Base-by-base conservation (phyloP, 2,113 vertebrate species). In the Philantomba maxwellii region DNA sequence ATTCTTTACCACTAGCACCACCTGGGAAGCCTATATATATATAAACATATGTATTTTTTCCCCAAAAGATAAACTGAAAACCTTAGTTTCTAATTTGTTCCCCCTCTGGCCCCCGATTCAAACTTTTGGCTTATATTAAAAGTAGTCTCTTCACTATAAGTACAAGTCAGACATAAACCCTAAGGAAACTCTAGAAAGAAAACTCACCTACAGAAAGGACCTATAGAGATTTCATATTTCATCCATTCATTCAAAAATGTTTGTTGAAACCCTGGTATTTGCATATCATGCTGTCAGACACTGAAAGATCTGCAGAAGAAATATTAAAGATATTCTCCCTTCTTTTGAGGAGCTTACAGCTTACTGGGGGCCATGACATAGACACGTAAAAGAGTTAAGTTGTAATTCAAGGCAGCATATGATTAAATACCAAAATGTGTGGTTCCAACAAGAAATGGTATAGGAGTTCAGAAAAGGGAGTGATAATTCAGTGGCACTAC, bases 341-440 rank as follows among this genome's bases (percentile, higher is more conserved):
- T 95, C 94, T 97, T 97, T 62, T 64, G 70, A 95, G 93, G 78
- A 88, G 91, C 91, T 97, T 75, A 93, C 66, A 12, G 39, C 94
- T 94, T 87, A 62, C 84, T 78, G 94, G 90, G 53, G 93, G 95
- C 36, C 77, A 86, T 66, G 97, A 92, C 91, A 89, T 1, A 92
- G 77, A 75, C 85, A 57, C 58, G 53, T 49, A 89, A 97, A 97
- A 87, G 43, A 94, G 97, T 98, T 96, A 96, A 97, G 81, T 87
- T 97, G 86, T 97, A 96, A 97, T 95, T 97, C 95, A 78, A 97
- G 91, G 93, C 91, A 89, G 82, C 98, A 89, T 96, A 80, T 96
- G 97, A 98, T 96, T 98, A 97, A 98, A 98, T 94, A 89, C 85
- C 93, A 91, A 89, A 95, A 94, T 43, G 47, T 91, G 93, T 94